Evolutionary conservation across 1,140 invertebrate genomes (phyloP).

Genomic region (Idris sp.): DNA sequence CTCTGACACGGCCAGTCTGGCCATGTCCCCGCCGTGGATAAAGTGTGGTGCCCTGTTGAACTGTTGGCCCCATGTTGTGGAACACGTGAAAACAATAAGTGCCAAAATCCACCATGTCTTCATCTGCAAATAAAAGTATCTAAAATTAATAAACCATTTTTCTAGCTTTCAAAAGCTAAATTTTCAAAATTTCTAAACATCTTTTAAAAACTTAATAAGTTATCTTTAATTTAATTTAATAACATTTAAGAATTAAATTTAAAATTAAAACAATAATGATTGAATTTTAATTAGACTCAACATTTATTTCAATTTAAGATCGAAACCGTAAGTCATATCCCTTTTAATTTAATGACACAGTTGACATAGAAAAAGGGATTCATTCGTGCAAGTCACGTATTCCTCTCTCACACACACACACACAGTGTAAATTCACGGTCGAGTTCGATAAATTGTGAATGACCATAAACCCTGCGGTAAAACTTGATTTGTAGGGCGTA

Average conservation of each 20-base stretch:
- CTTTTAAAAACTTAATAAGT: too few relatives aligned
- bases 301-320: too few relatives aligned
- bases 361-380: not conserved
- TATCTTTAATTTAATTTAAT: too few relatives aligned
- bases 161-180: too few relatives aligned
- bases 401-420: constrained; percentile 10
- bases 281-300: too few relatives aligned
- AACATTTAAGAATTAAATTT: too few relatives aligned
- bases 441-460: constrained; percentile 37
- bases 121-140: constrained; percentile 53
- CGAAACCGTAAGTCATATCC: too few relatives aligned
- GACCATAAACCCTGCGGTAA: constrained; percentile 6
- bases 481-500: constrained; percentile 10
- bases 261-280: too few relatives aligned
- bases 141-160: not conserved
- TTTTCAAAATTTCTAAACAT: not conserved
- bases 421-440: constrained; percentile 28
- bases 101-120: constrained; percentile 70
- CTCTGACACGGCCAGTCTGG: constrained; percentile 85
- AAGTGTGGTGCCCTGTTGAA: constrained; percentile 87
- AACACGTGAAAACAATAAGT: constrained; percentile 59
- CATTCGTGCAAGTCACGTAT: constrained; percentile 24
- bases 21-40: constrained; percentile 87
- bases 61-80: constrained; percentile 71
- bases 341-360: too few relatives aligned